Conservation (phyloP, 2,888 invertebrate species). For the Tanytarsus gracilentus region DNA sequence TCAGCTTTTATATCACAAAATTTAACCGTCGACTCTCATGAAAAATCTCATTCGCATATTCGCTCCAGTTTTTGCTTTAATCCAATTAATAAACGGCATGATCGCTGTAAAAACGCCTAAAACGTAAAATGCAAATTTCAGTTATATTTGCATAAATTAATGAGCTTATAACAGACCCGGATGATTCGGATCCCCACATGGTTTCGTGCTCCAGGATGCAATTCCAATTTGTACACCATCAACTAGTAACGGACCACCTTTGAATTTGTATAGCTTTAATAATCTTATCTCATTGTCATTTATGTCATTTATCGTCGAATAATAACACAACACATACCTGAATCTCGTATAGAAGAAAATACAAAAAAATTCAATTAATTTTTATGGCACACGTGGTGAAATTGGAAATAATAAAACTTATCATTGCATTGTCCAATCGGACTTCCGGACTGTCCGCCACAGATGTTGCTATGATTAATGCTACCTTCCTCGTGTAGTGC, state of each 20-base stretch:
- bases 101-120: conserved; percentile 35
- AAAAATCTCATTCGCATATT: background rate
- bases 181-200: conserved; percentile 33
- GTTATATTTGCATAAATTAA: background rate
- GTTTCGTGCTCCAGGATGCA: conserved; percentile 35
- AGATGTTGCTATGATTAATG: conserved; percentile 32
- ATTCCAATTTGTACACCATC: conserved; percentile 34
- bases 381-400: background rate
- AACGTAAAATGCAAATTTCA: background rate
- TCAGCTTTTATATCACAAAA: too few species aligned
- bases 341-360: conserved; percentile 10
- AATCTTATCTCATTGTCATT: background rate
- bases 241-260: conserved; percentile 35
- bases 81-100: conserved; percentile 35
- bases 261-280: conserved; percentile 27
- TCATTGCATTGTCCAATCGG: conserved; percentile 36
- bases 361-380: background rate
- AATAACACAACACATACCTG: conserved; percentile 6
- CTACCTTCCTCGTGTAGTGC: conserved; percentile 22
- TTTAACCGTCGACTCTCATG: background rate
- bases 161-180: conserved; percentile 31
- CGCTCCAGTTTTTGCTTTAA: conserved; percentile 30
- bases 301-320: background rate
- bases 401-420: background rate
- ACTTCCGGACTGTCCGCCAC: conserved; percentile 35